phyloP scores from a whole-genome alignment of 2,888 invertebrate species.

The Tridacna gigas region DNA sequence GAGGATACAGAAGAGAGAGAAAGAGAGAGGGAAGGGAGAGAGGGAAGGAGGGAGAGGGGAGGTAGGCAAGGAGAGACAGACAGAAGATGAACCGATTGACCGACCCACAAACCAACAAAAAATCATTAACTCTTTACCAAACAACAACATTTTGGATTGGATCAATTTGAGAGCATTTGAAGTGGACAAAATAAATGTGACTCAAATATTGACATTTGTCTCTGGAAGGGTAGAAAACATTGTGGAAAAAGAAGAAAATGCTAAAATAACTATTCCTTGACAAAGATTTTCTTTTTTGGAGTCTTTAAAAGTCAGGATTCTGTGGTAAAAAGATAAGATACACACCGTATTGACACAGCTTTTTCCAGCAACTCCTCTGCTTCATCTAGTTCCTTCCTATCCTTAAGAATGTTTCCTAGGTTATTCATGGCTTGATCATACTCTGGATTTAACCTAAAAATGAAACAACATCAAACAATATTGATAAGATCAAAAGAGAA shows the following conservation, averaged over 20 bases:
- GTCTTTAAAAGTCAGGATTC: not conserved
- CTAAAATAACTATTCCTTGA: too few species aligned
- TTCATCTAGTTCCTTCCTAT: conserved; percentile 88
- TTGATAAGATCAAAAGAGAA: not conserved
- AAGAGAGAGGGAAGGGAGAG: too few species aligned
- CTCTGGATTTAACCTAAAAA: conserved; percentile 74
- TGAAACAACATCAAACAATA: not conserved
- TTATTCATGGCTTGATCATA: conserved; percentile 96
- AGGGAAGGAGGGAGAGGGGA: too few species aligned
- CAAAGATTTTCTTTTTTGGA: not conserved
- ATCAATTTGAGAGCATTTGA: too few species aligned
- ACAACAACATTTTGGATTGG: too few species aligned
- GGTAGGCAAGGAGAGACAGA: too few species aligned
- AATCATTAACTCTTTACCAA: too few species aligned
- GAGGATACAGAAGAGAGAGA: too few species aligned
- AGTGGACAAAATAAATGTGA: too few species aligned
- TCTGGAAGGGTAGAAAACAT: not conserved
- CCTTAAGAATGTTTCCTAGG: conserved; percentile 93
- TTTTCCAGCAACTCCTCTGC: conserved; percentile 90
- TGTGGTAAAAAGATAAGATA: not conserved
- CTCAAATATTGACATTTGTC: too few species aligned
- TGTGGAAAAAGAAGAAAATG: conserved; percentile 9
- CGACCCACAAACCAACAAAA: too few species aligned
- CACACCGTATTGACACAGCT: conserved; percentile 90
- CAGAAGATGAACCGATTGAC: too few species aligned